Conservation (phyloP, 92 coral and sea anemone species). For the Plumapathes pennacea region DNA sequence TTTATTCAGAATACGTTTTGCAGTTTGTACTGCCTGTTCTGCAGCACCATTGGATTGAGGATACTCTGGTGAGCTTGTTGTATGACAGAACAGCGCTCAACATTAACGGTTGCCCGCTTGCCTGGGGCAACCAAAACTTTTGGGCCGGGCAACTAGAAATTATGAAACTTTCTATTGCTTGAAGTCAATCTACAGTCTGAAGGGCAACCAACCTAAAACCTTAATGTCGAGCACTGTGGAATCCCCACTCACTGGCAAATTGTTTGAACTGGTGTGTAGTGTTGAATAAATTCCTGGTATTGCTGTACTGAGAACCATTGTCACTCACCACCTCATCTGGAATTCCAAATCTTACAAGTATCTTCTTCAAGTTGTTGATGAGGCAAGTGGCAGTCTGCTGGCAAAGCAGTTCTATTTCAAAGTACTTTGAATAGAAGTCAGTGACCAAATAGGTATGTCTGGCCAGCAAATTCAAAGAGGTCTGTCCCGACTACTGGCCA, state of each 20-base stretch:
- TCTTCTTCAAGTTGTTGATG: conserved; percentile 44
- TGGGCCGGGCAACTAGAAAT: too few relatives aligned
- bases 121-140: too few relatives aligned
- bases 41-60: conserved; percentile 43
- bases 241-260: conserved; percentile 40
- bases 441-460: conserved; percentile 27
- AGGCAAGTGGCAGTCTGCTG: conserved; percentile 25
- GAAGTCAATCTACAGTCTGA: too few relatives aligned
- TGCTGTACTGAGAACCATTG: conserved; percentile 36
- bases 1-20: conserved; percentile 31
- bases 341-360: conserved; percentile 41
- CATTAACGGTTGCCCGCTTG: too few relatives aligned
- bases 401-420: conserved; percentile 41
- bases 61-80: conserved; percentile 24
- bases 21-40: conserved; percentile 11
- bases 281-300: conserved; percentile 25
- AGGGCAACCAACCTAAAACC: too few relatives aligned
- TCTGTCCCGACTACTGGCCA: conserved; percentile 46
- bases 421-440: conserved; percentile 45
- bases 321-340: conserved; percentile 32
- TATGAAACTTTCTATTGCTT: too few relatives aligned
- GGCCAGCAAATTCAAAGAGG: conserved; percentile 26
- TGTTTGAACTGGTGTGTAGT: conserved; percentile 27
- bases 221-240: too few relatives aligned
- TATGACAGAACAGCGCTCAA: too few relatives aligned